A percentile compares a stretch with the other conserved stretches of the same genome.
These are phyloP conservation scores for Lepidochitona cinerea DNA, from an alignment of 2,888 invertebrate species.

Conservation along the genomic window DNA sequence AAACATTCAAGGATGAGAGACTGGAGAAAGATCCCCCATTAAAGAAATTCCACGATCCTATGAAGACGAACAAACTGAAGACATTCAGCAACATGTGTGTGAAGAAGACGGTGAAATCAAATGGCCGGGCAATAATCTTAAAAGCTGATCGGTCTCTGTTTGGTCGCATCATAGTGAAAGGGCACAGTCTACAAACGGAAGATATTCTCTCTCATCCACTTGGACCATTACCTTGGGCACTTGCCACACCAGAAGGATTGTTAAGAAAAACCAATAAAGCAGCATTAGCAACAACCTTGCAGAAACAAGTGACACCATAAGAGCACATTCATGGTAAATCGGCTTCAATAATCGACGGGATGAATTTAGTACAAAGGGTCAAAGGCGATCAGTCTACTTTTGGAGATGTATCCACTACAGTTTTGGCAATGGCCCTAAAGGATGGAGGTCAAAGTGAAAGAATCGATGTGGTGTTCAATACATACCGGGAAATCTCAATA, in stretches of 20 bases:
- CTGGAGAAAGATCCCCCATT: constrained; percentile 23
- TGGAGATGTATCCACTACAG: too few relatives aligned
- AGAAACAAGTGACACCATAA: constrained; percentile 21
- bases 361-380: constrained; percentile 25
- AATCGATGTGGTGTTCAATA: constrained; percentile 32
- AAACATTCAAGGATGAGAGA: constrained; percentile 25
- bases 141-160: constrained; percentile 13
- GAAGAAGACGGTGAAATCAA: not conserved
- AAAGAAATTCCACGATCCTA: constrained; percentile 28
- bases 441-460: constrained; percentile 17
- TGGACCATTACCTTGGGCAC: constrained; percentile 28
- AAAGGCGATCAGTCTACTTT: constrained; percentile 24
- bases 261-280: constrained; percentile 31
- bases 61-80: constrained; percentile 32
- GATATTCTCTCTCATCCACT: constrained; percentile 30
- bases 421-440: too few relatives aligned
- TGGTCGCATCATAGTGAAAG: constrained; percentile 13
- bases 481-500: constrained; percentile 27
- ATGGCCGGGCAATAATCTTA: constrained; percentile 14
- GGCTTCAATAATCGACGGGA: constrained; percentile 27
- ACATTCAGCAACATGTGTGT: constrained; percentile 21
- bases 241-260: constrained; percentile 22
- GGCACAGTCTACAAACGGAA: constrained; percentile 7
- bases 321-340: constrained; percentile 18
- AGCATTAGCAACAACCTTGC: constrained; percentile 2